Evolutionary conservation across 2,888 invertebrate species (phyloP).

Genomic region (Tribolium freemani): DNA sequence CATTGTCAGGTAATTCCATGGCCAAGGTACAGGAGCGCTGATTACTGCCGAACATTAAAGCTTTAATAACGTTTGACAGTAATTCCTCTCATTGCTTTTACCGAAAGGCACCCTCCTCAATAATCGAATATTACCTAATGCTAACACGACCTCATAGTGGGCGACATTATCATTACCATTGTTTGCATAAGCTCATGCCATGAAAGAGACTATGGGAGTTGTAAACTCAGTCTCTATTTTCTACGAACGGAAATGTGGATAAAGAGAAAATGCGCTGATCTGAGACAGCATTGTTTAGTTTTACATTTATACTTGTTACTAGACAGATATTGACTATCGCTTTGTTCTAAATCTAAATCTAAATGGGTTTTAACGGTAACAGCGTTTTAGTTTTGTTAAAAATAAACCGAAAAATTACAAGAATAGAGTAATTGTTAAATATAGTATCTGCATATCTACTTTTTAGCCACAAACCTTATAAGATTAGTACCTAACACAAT

Average conservation of each 20-base stretch:
- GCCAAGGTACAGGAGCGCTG: constrained; percentile 42
- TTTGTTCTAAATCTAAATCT: too few species aligned
- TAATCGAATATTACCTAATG: constrained; percentile 62
- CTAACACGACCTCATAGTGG: constrained; percentile 63
- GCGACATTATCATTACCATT: constrained; percentile 64
- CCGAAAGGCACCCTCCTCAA: constrained; percentile 56
- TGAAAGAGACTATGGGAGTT: constrained; percentile 17
- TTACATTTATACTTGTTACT: too few species aligned
- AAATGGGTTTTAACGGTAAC: too few species aligned
- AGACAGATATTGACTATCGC: too few species aligned
- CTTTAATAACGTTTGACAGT: constrained; percentile 61
- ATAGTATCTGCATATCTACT: too few species aligned
- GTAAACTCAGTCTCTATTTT: constrained; percentile 31
- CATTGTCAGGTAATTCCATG: constrained; percentile 50
- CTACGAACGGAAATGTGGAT: background rate
- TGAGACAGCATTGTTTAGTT: too few species aligned
- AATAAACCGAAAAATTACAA: too few species aligned
- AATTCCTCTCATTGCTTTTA: constrained; percentile 54
- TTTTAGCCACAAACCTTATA: too few species aligned
- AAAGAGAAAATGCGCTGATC: background rate
- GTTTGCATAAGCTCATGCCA: constrained; percentile 55
- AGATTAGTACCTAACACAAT: too few species aligned
- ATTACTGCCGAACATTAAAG: constrained; percentile 54
- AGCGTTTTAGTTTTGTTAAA: too few species aligned
- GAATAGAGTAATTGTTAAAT: too few species aligned